phyloP scores from a whole-genome alignment of 1,140 invertebrate species.

The Drosophila bocqueti region DNA sequence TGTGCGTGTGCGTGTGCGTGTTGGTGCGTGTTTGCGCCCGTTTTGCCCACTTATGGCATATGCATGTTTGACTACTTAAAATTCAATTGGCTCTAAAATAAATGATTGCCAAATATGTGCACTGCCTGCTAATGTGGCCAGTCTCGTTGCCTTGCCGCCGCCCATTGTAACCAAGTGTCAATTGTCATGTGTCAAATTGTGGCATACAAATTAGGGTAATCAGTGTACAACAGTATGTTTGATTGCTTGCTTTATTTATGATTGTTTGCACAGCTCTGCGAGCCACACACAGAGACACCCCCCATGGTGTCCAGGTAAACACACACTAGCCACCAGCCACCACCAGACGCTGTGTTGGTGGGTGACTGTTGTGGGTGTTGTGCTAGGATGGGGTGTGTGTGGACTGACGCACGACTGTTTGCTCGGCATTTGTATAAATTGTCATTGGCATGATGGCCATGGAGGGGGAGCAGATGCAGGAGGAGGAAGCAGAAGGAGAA shows the following conservation, averaged over 20 bases:
- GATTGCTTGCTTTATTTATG: slow-evolving; percentile 71
- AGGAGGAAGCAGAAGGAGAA: background rate
- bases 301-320: slow-evolving; percentile 24
- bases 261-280: slow-evolving; percentile 57
- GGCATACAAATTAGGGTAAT: slow-evolving; percentile 70
- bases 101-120: slow-evolving; percentile 65
- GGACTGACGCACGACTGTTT: slow-evolving; percentile 15
- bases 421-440: slow-evolving; percentile 36
- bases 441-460: slow-evolving; percentile 22
- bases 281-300: slow-evolving; percentile 18
- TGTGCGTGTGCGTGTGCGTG: background rate
- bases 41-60: slow-evolving; percentile 47
- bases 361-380: too few species aligned
- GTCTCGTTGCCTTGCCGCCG: background rate
- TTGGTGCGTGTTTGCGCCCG: slow-evolving; percentile 1
- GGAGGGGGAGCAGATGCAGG: background rate
- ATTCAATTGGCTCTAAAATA: slow-evolving; percentile 66
- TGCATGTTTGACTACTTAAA: slow-evolving; percentile 68
- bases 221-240: slow-evolving; percentile 66
- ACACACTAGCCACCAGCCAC: background rate
- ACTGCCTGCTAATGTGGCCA: slow-evolving; percentile 13
- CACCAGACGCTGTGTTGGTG: background rate
- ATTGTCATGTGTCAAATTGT: slow-evolving; percentile 71
- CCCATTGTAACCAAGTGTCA: slow-evolving; percentile 66
- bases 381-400: too few species aligned